Percentiles rank a stretch among this genome's conserved stretches.
These are phyloP conservation scores for Stichopus horrens DNA, from an alignment of 53 echinoderm and acorn worm genomes.

Conservation along the genomic window DNA sequence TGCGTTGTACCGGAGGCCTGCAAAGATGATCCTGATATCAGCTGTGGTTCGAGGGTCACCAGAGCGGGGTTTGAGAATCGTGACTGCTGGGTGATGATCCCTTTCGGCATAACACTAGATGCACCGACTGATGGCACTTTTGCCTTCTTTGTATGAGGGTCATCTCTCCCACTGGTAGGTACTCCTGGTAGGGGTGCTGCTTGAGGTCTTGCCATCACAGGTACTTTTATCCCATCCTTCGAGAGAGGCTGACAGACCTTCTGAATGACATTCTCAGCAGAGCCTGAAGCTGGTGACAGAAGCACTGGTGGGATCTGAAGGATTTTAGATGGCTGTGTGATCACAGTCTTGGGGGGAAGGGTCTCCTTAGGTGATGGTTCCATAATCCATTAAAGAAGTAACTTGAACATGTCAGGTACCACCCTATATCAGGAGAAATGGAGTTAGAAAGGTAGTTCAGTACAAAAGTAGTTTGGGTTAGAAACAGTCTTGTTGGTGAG, in stretches of 20 bases:
- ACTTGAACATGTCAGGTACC: not conserved
- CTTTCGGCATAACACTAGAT: slow-evolving; percentile 7
- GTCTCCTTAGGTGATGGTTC: slow-evolving; percentile 27
- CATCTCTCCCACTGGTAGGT: not conserved
- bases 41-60: slow-evolving; percentile 25
- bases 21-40: not conserved
- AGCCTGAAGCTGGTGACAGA: not conserved
- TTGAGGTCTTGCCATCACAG: slow-evolving; percentile 3
- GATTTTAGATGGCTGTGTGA: slow-evolving; percentile 15
- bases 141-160: slow-evolving; percentile 27
- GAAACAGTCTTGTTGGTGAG: not conserved
- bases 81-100: not conserved
- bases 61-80: slow-evolving; percentile 1
- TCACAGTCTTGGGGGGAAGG: not conserved
- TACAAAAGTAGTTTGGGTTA: not conserved
- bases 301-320: slow-evolving; percentile 11
- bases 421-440: not conserved
- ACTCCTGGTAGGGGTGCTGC: not conserved
- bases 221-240: slow-evolving; percentile 25
- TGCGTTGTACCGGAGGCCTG: not conserved
- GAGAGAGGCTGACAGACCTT: not conserved
- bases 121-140: slow-evolving; percentile 8
- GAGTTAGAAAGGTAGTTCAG: no score
- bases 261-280: slow-evolving; percentile 3
- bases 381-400: not conserved